Evolutionary conservation across 1,140 invertebrate species (phyloP), one percentile per base, ranked within the genome.

Genomic region (Stegodyphus dumicola): DNA sequence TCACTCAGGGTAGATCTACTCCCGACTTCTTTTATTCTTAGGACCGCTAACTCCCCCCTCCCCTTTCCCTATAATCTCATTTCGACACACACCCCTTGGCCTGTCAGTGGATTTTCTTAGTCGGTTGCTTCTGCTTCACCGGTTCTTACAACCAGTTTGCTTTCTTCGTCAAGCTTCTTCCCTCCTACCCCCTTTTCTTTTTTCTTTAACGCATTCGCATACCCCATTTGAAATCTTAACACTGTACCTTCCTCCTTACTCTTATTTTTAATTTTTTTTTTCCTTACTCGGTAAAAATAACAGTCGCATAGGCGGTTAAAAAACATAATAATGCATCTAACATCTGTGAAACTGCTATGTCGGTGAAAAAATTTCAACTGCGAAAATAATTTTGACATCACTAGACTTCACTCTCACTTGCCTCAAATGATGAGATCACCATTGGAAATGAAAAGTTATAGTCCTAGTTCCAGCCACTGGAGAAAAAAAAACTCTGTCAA

Each of bases 141-240:
- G 71, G 70, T 83, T 83, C 53, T 60, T 73, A 73, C 60, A 69
- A 73, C 77, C 80, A 75, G 70, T 67, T 86, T 66, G 66, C 66
- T 66, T 64, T 77, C 60, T 74, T 75, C 71, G 73, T 83, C 49
- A 66, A 75, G 49, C 65, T 60, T 76, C 90, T 90, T 89, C 89
- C 90, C 89, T 77, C 76, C 56, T 51, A 10, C 78, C 48, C n/a
- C 51, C 67, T 52, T 81, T 13, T 74, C 66, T 71, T 52, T 48
- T 86, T 75, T 69, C 54, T 17, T 53, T 54, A 60, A n/a, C 53
- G 15, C 54, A 78, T 77, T 7, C 52, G 48, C 15, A 54, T 67
- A 64, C 69, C 60, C 79, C 69, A 73, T 74, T 81, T 52, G 33
- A 73, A 81, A 81, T 73, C 79, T 67, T 70, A 81, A 73, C 79